Base-by-base conservation (phyloP, 1,140 invertebrate genomes). In the Bathynomus jamesi region DNA sequence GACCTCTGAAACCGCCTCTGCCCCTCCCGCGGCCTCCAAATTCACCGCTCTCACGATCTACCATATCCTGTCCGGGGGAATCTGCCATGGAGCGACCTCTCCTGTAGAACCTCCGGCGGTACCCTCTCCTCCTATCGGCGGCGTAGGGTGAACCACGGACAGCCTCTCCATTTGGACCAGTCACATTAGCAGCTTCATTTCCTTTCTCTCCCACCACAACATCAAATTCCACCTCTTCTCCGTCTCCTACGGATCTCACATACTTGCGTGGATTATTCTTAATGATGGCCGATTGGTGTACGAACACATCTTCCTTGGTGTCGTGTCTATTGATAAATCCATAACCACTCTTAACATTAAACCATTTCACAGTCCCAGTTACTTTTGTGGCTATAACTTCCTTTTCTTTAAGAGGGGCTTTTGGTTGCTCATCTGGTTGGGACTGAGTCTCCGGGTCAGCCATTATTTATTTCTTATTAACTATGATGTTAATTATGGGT, bases 261-360 rank as follows among this genome's bases (percentile, higher is more conserved):
- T 93, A 92, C 86, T 99, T 99, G 79, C 93, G 92, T 69, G 96
- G 96, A 83, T 98, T 95, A 86, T 99, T 99, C 83, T 95, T 96
- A 73, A 89, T 87, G 80, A 99, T 99, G 77, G 96, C 96, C 76
- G 96, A 87, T 82, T 95, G 96, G 87, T 99, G 97, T 75, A 99
- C 96, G 87, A 99, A 99, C 74, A 99, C 95, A 86, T 99, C 97
- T 86, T 98, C 96, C 85, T 98, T 98, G 78, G 93, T 98, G 87
- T 98, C 96, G 87, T 96, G 95, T 81, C 91, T 91, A 86, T 98
- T 98, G 84, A 99, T 99, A 84, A 99, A 99, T 81, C 96, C 96
- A 87, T 99, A 99, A 83, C 96, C 96, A 86, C 95, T 98, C 87
- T 98, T 99, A 60, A 98, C 95, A 83, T 98, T 98, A 87, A 98